Conservation (phyloP, 2,797 vertebrate species). For the Emys orbicularis region DNA sequence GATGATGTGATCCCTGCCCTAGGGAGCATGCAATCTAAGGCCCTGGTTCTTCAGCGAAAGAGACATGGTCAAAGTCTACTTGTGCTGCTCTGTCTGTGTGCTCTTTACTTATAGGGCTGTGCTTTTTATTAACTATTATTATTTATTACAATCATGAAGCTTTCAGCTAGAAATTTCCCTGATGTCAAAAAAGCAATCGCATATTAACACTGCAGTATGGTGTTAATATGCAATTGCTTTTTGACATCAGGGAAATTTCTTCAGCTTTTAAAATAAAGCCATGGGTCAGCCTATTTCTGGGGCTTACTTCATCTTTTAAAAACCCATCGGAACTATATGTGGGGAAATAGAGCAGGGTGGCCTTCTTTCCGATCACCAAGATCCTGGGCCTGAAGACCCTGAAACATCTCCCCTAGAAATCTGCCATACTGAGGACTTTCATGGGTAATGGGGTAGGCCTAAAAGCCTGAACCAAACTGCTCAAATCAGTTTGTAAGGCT, state of each 20-base stretch:
- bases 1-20: neutral
- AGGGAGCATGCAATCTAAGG: neutral
- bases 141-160: slow-evolving; percentile 60
- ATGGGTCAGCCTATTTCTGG: slow-evolving; percentile 34
- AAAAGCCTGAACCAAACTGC: no score
- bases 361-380: no score
- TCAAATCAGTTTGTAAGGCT: no score
- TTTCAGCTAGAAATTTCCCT: slow-evolving; percentile 44
- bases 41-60: neutral
- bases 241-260: no score
- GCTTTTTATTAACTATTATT: slow-evolving; percentile 42
- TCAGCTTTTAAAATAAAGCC: slow-evolving; percentile 53
- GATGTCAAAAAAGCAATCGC: slow-evolving; percentile 50
- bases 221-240: no score
- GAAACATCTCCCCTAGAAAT: no score
- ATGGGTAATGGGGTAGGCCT: no score
- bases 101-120: slow-evolving; percentile 46
- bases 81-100: neutral
- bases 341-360: no score
- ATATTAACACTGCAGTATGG: neutral
- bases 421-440: no score
- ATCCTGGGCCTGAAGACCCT: no score
- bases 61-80: neutral
- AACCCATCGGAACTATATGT: slow-evolving; percentile 54
- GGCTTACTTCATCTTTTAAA: slow-evolving; percentile 46